phyloP scores from a whole-genome alignment of 1,140 invertebrate species.

The Lithobius niger region DNA sequence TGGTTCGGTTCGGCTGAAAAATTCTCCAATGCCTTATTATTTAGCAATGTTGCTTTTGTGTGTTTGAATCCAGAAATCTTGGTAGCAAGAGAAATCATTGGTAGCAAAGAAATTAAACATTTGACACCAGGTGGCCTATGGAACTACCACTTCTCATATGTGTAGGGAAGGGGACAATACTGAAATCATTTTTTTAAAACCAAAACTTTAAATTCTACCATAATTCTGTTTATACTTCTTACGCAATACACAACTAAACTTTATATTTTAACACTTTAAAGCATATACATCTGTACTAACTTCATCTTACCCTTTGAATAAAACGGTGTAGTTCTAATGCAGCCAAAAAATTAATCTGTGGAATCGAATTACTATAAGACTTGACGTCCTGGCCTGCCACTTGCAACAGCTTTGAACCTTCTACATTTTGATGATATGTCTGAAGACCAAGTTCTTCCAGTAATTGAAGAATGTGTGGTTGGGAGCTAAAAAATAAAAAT shows the following conservation, averaged over 20 bases:
- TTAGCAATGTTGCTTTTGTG: no score
- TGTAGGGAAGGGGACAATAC: no score
- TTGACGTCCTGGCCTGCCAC: conserved; percentile 22
- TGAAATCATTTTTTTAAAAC: background rate
- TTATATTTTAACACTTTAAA: no score
- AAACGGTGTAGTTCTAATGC: conserved; percentile 29
- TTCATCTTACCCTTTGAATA: conserved; percentile 25
- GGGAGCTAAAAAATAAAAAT: conserved; percentile 20
- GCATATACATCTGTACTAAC: no score
- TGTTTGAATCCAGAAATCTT: no score
- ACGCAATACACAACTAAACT: no score
- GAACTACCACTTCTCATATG: no score
- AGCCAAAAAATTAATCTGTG: conserved; percentile 26
- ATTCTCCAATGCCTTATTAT: no score
- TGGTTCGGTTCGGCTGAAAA: no score
- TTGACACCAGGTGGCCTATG: no score
- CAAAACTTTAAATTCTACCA: background rate
- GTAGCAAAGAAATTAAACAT: no score
- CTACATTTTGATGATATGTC: conserved; percentile 26
- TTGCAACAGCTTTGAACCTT: conserved; percentile 30
- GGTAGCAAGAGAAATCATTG: no score
- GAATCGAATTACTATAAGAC: conserved; percentile 27
- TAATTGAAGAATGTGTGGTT: conserved; percentile 27
- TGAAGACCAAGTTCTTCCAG: conserved; percentile 27
- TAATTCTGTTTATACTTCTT: background rate